Evolutionary conservation across 2,888 invertebrate species (phyloP), one percentile per base, ranked within the genome.

Genomic region (Nomada hirtipes): DNA sequence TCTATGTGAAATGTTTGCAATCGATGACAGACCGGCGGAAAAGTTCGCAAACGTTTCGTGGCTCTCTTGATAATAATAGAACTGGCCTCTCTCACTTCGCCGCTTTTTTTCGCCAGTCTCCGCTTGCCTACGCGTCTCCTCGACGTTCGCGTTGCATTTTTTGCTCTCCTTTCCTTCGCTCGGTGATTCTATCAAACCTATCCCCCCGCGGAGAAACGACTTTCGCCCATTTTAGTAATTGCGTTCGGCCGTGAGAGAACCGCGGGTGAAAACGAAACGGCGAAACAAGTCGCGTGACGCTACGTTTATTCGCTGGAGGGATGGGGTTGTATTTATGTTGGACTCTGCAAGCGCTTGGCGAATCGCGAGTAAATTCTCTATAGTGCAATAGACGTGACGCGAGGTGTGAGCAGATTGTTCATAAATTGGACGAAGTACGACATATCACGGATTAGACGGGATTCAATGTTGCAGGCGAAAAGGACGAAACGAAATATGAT

Each of bases 171-270:
- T 15, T 42, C 29, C n/a, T n/a, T 42, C 60, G 44, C n/a, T 9
- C 44, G 47, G 0, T 53, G 72, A 75, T 83, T 83, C 74, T 72
- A 75, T 75, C 72, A 69, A 65, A 47, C 64, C 75, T 61, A 71
- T 68, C 64, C 52, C 18, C 13, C 13, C 47, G 52, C 36, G 67
- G 44, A 82, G 78, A 72, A 78, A 75, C 64, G 67, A 78, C 82
- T 72, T 75, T 78, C 47, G 71, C 53, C 71, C 82, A 74, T 82
- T 82, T 74, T 50, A 44, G 82, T 78, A 82, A 83, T 82, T 82
- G 74, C 74, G 63, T 82, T 74, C 57, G 73, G 61, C 23, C 70
- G 73, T 26, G 26, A 42, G 53, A 79, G 60, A 52, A 29, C 42
- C 53, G 52, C 65, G 63, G 73, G 47, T 73, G 59, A 44, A 73